Evolutionary conservation across 2,797 vertebrate genomes (phyloP), one percentile per base, ranked within the genome.

Genomic region (Sebastiscus albofasciatus): DNA sequence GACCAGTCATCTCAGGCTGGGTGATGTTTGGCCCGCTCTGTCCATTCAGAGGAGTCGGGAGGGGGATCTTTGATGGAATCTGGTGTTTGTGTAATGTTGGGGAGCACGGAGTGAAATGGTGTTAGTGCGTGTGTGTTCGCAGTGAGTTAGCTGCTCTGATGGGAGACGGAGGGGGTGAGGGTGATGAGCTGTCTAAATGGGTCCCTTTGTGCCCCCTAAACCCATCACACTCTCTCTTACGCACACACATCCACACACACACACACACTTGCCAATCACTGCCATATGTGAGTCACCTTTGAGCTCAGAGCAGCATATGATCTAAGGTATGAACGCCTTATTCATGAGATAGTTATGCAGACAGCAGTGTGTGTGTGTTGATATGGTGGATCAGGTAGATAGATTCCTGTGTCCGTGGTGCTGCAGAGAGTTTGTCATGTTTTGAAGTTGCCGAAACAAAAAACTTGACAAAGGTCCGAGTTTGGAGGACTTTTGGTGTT

Each of bases 21-120:
- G 78, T 66, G 77, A 89, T 94, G 92, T 94, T 92, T 94, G 87
- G 89, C 81, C 27, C n/a, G 77, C 90, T 93, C 91, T 93, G 92
- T 94, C 90, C 90, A 93, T 93, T 93, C 90, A 93, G 83, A 79
- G 62, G 75, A 65, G 60, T 75, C 52, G 13, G 55, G 13, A 31
- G 80, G 73, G 81, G 67, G 79, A 56, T 92, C 87, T 92, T 91
- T 90, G 91, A 94, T 90, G 92, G 91, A 91, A 91, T 94, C 91
- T 91, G 84, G 85, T 95, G 94, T 94, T 95, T 95, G 93, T 93
- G 89, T 94, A 93, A 91, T 85, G 85, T 91, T 89, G 79, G 80
- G 82, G 83, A 85, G 84, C 83, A 75, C 42, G 6, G 80, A 88
- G 82, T 85, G 87, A 88, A 88, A 82, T 74, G 77, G 81, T 80